Evolutionary conservation across 1,140 invertebrate genomes (phyloP), one percentile per base, ranked within the genome.

Genomic region (Hycleus phaleratus): DNA sequence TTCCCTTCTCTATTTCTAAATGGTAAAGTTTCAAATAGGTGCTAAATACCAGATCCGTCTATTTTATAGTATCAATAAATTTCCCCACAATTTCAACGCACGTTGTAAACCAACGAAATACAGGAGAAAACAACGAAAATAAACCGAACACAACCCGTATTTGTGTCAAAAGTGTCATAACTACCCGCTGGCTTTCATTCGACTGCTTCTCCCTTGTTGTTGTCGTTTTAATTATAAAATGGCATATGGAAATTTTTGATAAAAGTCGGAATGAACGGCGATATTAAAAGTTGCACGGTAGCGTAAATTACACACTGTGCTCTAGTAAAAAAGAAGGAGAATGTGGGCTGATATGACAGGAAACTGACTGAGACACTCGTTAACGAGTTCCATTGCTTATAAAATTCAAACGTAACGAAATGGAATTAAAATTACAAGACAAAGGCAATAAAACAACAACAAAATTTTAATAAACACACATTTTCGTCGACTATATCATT

Each of bases 41-140:
- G 51, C 45, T 53, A 53, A 53, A 12, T 38, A 42, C 49, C 26
- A 53, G 43, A 46, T 59, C 52, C 57, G 5, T 48, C 49, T 43
- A 59, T 44, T 59, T 59, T 59, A 59, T 59, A 51, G 57, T 51
- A 26, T 46, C 57, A 51, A 59, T 59, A 59, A 59, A 59, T 59
- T 59, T 52, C 32, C 4, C 7, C 32, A 7, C 7, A 32, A 32
- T 32, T 32, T 32, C 32, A 32, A 7, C 18, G 12, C 12, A 12
- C 12, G 56, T 49, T 52, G 49, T 25, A 52, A 46, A 18, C 44
- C 56, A 45, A 51, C 49, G 32, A 18, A 18, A 18, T 18, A 45
- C 38, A 32, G 18, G 51, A 52, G 52, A 57, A 58, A 49, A 18
- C 18, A 18, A 18, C 18, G 18, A 18, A 18, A 18, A 18, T 18